Evolutionary conservation across 2,113 vertebrate species (phyloP).

Genomic region (Sylvia atricapilla): DNA sequence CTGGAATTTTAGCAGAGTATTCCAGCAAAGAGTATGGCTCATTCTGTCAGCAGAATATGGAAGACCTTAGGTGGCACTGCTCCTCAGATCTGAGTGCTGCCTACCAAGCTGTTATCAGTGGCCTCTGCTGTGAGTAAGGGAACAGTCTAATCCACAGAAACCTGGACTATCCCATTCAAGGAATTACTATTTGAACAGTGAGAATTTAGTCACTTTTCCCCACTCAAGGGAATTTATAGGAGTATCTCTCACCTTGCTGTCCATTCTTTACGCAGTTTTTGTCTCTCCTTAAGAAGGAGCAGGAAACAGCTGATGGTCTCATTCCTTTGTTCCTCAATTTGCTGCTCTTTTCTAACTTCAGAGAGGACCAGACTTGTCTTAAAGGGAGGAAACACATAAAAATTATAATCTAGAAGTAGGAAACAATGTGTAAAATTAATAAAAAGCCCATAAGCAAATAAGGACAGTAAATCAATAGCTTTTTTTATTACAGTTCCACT

Average conservation of each 20-base stretch:
- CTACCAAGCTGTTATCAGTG: background rate
- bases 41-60: background rate
- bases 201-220: background rate
- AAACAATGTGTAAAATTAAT: conserved; percentile 80
- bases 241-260: conserved; percentile 81
- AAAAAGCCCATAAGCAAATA: conserved; percentile 83
- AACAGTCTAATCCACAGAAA: background rate
- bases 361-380: conserved; percentile 83
- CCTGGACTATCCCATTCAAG: background rate
- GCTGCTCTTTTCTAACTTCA: conserved; percentile 70
- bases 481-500: conserved; percentile 79
- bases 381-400: conserved; percentile 63
- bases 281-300: conserved; percentile 81
- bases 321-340: conserved; percentile 69
- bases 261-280: conserved; percentile 90
- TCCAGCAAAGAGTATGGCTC: background rate
- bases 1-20: background rate
- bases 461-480: conserved; percentile 82
- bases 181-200: background rate
- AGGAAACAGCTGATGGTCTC: conserved; percentile 82
- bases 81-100: background rate
- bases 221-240: background rate
- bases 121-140: background rate
- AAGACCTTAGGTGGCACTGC: background rate
- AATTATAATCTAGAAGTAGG: conserved; percentile 53